Evolutionary conservation across 2,113 vertebrate genomes (phyloP).

Genomic region (Mugil cephalus): DNA sequence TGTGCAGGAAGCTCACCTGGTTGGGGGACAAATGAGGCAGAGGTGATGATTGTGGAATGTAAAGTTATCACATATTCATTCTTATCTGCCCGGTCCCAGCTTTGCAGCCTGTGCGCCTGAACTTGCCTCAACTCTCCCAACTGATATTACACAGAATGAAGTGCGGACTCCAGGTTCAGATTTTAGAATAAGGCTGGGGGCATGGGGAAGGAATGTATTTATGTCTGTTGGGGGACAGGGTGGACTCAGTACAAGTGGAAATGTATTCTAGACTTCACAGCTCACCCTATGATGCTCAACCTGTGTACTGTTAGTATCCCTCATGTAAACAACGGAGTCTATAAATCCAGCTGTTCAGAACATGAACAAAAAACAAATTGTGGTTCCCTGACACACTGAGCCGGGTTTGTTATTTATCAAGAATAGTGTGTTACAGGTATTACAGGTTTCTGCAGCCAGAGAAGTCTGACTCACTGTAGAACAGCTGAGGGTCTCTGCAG

Average conservation of each 20-base stretch:
- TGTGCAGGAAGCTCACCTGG: conserved; percentile 92
- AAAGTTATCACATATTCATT: background rate
- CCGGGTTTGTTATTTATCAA: background rate
- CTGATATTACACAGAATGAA: background rate
- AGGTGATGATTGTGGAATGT: background rate
- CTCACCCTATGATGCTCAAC: background rate
- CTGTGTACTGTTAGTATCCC: background rate
- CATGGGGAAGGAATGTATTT: conserved; percentile 4
- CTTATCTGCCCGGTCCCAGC: background rate
- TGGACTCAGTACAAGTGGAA: conserved; percentile 21
- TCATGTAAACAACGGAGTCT: conserved; percentile 5
- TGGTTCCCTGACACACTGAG: background rate
- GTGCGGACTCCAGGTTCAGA: background rate
- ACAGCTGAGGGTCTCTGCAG: background rate
- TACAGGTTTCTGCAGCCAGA: background rate
- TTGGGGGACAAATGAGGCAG: background rate
- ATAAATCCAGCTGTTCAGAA: conserved; percentile 14
- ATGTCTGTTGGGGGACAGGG: background rate
- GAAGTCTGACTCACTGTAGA: background rate
- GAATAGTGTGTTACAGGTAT: too few relatives aligned
- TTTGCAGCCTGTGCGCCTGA: background rate
- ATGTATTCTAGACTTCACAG: conserved; percentile 19
- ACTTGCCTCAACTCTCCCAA: too few relatives aligned
- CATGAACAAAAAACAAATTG: background rate
- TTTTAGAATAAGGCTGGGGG: background rate